A percentile compares a stretch with the other conserved stretches of the same genome.
Evolutionary conservation across 2,888 invertebrate genomes (phyloP).

Genomic region (Candidula unifasciata): DNA sequence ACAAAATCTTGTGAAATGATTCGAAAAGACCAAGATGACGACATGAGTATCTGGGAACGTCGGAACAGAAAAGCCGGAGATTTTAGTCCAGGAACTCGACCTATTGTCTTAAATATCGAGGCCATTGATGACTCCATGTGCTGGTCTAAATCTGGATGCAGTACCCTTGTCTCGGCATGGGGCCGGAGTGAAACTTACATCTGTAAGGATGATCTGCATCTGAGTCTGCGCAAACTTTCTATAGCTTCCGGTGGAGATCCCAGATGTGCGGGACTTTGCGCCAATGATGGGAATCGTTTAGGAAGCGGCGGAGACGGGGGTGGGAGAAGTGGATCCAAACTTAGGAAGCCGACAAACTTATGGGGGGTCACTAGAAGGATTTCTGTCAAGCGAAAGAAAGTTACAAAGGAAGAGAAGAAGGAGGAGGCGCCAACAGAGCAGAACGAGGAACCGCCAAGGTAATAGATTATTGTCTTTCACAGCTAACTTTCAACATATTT

Average conservation of each 20-base stretch:
- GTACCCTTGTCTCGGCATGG: conserved; percentile 35
- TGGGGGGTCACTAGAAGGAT: conserved; percentile 43
- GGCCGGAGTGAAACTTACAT: conserved; percentile 31
- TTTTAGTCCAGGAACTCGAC: conserved; percentile 41
- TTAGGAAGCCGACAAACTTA: conserved; percentile 48
- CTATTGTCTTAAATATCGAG: conserved; percentile 46
- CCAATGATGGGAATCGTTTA: neutral
- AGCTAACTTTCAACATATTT: neutral
- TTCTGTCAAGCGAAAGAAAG: conserved; percentile 48
- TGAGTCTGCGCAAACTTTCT: neutral
- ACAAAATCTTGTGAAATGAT: conserved; percentile 45
- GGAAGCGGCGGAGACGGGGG: neutral
- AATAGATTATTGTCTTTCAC: neutral
- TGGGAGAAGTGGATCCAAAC: conserved; percentile 31
- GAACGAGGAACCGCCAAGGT: conserved; percentile 25
- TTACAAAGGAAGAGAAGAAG: conserved; percentile 28
- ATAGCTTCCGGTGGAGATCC: neutral
- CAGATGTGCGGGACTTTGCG: neutral
- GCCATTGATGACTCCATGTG: conserved; percentile 36
- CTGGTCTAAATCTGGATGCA: conserved; percentile 24
- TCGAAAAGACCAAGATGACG: neutral
- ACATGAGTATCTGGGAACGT: conserved; percentile 49
- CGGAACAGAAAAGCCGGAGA: conserved; percentile 25
- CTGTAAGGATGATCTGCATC: conserved; percentile 44
- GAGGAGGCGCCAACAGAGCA: neutral